Evolutionary conservation across 2,113 vertebrate species (phyloP), one percentile per base, ranked within the genome.

Genomic region (Protobothrops flavoviridis): DNA sequence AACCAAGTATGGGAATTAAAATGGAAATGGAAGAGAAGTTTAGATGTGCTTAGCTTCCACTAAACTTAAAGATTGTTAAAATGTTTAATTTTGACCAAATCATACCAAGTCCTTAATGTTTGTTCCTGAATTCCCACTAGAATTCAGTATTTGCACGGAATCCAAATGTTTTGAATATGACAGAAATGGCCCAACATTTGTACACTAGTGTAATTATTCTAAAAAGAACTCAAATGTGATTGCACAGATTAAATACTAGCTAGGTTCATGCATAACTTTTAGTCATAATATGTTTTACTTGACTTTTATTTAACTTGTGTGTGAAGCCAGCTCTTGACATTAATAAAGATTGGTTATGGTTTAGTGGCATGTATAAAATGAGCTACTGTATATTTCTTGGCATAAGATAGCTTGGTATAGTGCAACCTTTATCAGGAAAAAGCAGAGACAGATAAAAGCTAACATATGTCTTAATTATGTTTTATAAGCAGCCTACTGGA

Each of bases 331-430:
- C 5, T 39, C 39, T 5, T 81, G 74, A 43, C 20, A 81, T 81
- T 43, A 43, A 43, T 81, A 21, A 81, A 43, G 33, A 20, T 43
- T 81, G 17, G 74, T 43, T 21, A 81, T 81, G 74, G 6, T 20
- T 81, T 39, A 39, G 17, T 81, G 33, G 33, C 13, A 81, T 39
- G 33, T 81, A 21, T 81, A 81, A 81, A 81, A 81, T 6, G 33
- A 81, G 8, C 17, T 17, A 55, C 81, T 95, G 94, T 96, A 94
- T 94, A 92, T 59, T 93, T 53, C 88, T 69, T 92, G 93, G 89
- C 45, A 91, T 53, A 91, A 81, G 64, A 91, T 89, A 59, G 87
- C 81, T 39, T 81, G 74, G 33, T 43, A 81, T 21, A 81, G 17
- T 43, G 74, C 74, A 43, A 43, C 74, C 43, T 81, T 81, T 39